Conservation (phyloP, 2,113 vertebrate species). For the Gopherus evgoodei region DNA sequence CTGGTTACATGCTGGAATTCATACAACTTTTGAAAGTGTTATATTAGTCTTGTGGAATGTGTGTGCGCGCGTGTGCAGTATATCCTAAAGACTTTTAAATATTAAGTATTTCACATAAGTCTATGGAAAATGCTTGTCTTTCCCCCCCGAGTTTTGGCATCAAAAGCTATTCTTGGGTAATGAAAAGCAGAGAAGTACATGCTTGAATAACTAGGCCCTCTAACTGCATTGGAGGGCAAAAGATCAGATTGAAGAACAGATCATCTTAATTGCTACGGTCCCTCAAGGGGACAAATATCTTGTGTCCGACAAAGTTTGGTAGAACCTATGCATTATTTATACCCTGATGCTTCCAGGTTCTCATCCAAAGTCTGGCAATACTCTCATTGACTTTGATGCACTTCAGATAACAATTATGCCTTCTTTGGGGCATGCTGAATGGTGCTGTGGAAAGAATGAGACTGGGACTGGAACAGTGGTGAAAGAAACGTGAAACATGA, state of each 20-base stretch:
- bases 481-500: not conserved
- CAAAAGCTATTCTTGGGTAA: slow-evolving; percentile 67
- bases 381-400: not conserved
- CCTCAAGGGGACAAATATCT: slow-evolving; percentile 28
- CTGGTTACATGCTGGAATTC: slow-evolving; percentile 79
- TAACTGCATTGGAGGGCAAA: slow-evolving; percentile 63
- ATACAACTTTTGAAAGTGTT: slow-evolving; percentile 76
- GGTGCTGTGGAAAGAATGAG: not conserved
- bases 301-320: slow-evolving; percentile 4
- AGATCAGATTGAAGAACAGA: slow-evolving; percentile 58
- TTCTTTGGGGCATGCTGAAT: not conserved
- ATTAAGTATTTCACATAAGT: slow-evolving; percentile 72
- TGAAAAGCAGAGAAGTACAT: slow-evolving; percentile 75
- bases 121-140: slow-evolving; percentile 66
- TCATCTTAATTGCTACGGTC: slow-evolving; percentile 41
- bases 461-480: not conserved
- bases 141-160: slow-evolving; percentile 47
- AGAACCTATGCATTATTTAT: not conserved
- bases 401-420: not conserved
- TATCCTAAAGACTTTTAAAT: slow-evolving; percentile 68
- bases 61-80: slow-evolving; percentile 26
- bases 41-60: slow-evolving; percentile 75
- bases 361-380: slow-evolving; percentile 3
- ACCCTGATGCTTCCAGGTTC: not conserved
- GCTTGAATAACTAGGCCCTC: slow-evolving; percentile 65